These are phyloP conservation scores for Himalopsyche phryganea DNA, from an alignment of 1,140 invertebrate genomes.

Conservation along the genomic window DNA sequence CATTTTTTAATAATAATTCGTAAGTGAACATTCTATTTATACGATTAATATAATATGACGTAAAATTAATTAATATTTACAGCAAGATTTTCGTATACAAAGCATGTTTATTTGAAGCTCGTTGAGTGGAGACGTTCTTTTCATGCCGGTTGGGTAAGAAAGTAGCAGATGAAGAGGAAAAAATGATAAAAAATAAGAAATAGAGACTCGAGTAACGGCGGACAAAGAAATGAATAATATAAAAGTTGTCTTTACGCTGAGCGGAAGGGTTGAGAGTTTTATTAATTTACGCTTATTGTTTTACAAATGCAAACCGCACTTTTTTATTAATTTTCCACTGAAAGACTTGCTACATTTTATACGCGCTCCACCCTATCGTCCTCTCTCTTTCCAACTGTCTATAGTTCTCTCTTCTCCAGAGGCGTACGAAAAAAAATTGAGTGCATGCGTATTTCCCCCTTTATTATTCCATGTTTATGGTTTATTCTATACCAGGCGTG, in stretches of 20 bases:
- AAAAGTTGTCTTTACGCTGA: conserved; percentile 14
- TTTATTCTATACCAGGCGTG: no score
- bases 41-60: no score
- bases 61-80: no score
- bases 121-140: no score
- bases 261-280: conserved; percentile 21
- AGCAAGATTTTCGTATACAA: no score
- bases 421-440: not conserved
- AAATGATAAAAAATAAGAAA: conserved; percentile 3
- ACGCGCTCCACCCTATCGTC: not conserved
- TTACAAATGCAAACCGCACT: conserved; percentile 22
- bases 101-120: no score
- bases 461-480: no score
- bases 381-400: not conserved
- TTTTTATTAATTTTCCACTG: conserved; percentile 14
- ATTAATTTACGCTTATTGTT: conserved; percentile 26
- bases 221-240: conserved; percentile 19
- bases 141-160: no score
- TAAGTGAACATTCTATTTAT: no score
- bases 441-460: no score
- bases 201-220: not conserved
- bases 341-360: not conserved
- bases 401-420: not conserved
- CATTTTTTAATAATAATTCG: no score
- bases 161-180: not conserved